Evolutionary conservation across 2,797 vertebrate species (phyloP), one percentile per base, ranked within the genome.

Genomic region (Dipus sagitta): DNA sequence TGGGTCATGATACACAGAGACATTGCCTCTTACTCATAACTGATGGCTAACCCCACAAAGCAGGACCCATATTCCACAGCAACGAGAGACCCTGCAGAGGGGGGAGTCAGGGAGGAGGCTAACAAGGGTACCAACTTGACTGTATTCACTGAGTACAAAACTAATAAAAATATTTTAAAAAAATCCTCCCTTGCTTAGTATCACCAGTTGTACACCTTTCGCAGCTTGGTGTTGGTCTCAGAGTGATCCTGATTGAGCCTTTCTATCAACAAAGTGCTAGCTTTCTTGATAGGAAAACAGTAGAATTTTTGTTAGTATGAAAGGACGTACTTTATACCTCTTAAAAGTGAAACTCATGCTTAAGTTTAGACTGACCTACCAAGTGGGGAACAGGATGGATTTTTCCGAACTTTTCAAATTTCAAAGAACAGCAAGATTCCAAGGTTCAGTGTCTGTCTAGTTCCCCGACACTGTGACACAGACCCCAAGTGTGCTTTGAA

Each of bases 321-420:
- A 87, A 85, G 42, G 26, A 15, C 18, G 12, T 68, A 47, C 42
- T 90, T 95, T 83, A 74, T 62, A 79, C 24, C 3, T 24, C 21
- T 88, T 92, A 72, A 89, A 93, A 93, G 86, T 52, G 93, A 90
- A 91, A 93, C 70, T 42, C 52, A 88, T 83, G 30, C 23, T 76
- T 52, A 76, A 85, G 77, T 83, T 80, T 81, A 79, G 71, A 78
- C 47, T 52, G 80, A 96, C 38, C 54, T 85, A 75, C 58, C 60
- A 82, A 89, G n/a, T 88, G 14, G 42, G 24, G 58, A 92, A 78
- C 12, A 26, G n/a, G 28, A 47, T 38, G 11, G 54, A 60, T 75
- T 87, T 67, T 84, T 13, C 62, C 60, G 76, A 88, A 34, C 77
- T 28, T 75, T 86, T 85, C 26, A 34, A 60, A 85, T 84, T 58